phyloP scores from a whole-genome alignment of 2,888 invertebrate genomes.

The Acanthacorydalis orientalis region DNA sequence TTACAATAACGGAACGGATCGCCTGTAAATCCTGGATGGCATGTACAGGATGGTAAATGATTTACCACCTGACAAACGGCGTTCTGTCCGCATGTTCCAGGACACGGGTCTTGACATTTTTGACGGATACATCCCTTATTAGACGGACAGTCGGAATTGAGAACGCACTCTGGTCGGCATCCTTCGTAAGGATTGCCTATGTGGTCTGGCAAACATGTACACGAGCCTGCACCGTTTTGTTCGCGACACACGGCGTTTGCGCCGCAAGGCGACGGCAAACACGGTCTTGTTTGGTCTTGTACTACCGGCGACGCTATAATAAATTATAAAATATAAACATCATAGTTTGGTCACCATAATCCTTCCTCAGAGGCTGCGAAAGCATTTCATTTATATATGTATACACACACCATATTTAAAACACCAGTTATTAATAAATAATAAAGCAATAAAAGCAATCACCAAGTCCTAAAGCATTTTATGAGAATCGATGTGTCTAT shows the following conservation, averaged over 20 bases:
- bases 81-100: slow-evolving; percentile 51
- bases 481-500: too few relatives aligned
- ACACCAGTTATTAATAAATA: too few relatives aligned
- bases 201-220: slow-evolving; percentile 41
- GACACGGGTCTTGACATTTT: slow-evolving; percentile 54
- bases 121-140: slow-evolving; percentile 53
- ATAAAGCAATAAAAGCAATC: too few relatives aligned
- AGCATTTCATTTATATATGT: too few relatives aligned
- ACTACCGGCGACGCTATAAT: background rate
- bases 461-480: too few relatives aligned
- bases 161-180: slow-evolving; percentile 56
- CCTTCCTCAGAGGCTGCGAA: too few relatives aligned
- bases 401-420: too few relatives aligned
- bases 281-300: slow-evolving; percentile 20
- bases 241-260: slow-evolving; percentile 32
- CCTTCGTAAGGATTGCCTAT: slow-evolving; percentile 43
- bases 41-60: slow-evolving; percentile 57
- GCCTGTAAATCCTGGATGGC: slow-evolving; percentile 42
- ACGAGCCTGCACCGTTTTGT: slow-evolving; percentile 33
- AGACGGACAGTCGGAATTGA: slow-evolving; percentile 54
- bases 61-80: slow-evolving; percentile 61
- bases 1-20: slow-evolving; percentile 29
- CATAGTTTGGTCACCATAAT: too few relatives aligned
- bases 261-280: slow-evolving; percentile 31
- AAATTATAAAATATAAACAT: too few relatives aligned